Evolutionary conservation across 2,797 vertebrate genomes (phyloP).

Genomic region (Melanotaenia maccullochi): DNA sequence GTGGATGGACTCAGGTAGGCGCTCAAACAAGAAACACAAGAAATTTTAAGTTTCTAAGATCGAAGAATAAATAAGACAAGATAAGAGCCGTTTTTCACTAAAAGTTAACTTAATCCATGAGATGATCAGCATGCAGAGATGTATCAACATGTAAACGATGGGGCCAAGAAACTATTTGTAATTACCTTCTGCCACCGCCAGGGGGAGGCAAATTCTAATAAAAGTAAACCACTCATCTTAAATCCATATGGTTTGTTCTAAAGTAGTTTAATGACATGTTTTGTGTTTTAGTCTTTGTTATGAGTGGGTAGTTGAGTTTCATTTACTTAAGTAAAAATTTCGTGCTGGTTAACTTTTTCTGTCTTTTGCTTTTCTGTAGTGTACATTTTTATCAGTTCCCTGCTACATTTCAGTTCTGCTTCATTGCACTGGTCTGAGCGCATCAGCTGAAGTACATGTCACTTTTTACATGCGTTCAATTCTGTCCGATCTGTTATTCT

Average conservation of each 20-base stretch:
- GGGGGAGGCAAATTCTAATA: slow-evolving; percentile 43
- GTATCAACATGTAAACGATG: background rate
- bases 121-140: too few species aligned
- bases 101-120: too few species aligned
- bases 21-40: too few species aligned
- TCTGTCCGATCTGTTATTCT: background rate
- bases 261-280: background rate
- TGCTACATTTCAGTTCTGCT: too few species aligned
- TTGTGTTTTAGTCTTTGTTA: too few species aligned
- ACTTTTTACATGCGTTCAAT: background rate
- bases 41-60: too few species aligned
- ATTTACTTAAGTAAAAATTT: background rate
- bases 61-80: too few species aligned
- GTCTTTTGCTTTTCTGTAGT: background rate
- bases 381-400: background rate
- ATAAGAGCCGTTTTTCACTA: background rate
- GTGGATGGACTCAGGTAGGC: background rate
- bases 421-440: too few species aligned
- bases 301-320: too few species aligned
- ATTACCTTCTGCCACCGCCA: slow-evolving; percentile 12
- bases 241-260: background rate
- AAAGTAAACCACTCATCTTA: background rate
- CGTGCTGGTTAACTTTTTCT: background rate
- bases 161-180: slow-evolving; percentile 5
- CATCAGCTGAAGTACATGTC: too few species aligned